Percentiles rank a stretch among this genome's conserved stretches.
phyloP scores from a whole-genome alignment of 2,888 invertebrate genomes.

The Stenoptilia bipunctidactyla region DNA sequence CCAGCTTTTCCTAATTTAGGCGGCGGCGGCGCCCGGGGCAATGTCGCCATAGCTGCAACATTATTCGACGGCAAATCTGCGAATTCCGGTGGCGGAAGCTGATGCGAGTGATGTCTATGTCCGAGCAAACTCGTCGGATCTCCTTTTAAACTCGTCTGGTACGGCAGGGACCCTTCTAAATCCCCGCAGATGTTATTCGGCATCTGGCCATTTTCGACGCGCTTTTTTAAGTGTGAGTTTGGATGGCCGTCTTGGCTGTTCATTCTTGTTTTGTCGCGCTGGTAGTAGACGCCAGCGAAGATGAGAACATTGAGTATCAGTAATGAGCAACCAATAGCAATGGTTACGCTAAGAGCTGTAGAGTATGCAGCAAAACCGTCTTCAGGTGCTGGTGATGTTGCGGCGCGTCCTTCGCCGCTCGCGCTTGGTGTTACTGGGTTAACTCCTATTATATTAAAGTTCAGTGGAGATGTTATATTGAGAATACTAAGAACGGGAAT shows the following conservation, averaged over 20 bases:
- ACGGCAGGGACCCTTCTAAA: slow-evolving; percentile 71
- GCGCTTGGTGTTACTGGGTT: slow-evolving; percentile 49
- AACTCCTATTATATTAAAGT: slow-evolving; percentile 48
- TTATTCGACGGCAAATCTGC: slow-evolving; percentile 83
- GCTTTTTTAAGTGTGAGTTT: slow-evolving; percentile 74
- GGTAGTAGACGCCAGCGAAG: slow-evolving; percentile 95
- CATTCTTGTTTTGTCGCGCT: slow-evolving; percentile 86
- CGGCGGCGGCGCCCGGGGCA: slow-evolving; percentile 82
- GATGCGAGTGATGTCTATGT: slow-evolving; percentile 82
- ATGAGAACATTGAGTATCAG: slow-evolving; percentile 93
- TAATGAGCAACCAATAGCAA: slow-evolving; percentile 94
- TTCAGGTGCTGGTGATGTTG: slow-evolving; percentile 75
- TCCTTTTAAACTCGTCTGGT: slow-evolving; percentile 71
- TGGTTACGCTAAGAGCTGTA: slow-evolving; percentile 91
- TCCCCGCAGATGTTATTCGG: slow-evolving; percentile 92
- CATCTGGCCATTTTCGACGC: slow-evolving; percentile 89
- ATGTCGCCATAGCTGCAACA: slow-evolving; percentile 63
- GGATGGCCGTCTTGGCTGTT: slow-evolving; percentile 68
- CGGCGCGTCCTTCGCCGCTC: slow-evolving; percentile 39
- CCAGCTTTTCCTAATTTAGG: slow-evolving; percentile 74
- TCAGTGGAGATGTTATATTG: slow-evolving; percentile 54
- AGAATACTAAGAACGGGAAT: slow-evolving; percentile 43
- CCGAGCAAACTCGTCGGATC: slow-evolving; percentile 81
- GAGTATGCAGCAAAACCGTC: slow-evolving; percentile 92
- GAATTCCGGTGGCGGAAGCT: slow-evolving; percentile 86